Percentiles rank a stretch among this genome's conserved stretches.
phyloP scores from a whole-genome alignment of 2,113 vertebrate genomes.

The Columba janthina region DNA sequence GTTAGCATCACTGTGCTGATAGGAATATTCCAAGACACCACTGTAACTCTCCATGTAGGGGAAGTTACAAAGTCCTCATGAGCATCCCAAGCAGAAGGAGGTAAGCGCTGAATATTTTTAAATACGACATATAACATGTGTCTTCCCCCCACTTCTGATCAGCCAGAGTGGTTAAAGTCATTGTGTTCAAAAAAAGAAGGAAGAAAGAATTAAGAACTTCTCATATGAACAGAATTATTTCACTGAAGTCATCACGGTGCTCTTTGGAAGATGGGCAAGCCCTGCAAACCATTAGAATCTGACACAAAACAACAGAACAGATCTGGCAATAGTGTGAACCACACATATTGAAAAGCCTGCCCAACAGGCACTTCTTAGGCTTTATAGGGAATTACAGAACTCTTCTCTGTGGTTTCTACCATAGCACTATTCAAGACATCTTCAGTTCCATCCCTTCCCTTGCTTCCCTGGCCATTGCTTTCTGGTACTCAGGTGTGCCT shows the following conservation, averaged over 20 bases:
- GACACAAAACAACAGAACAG: not conserved
- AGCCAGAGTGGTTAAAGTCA: not conserved
- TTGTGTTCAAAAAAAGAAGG: not conserved
- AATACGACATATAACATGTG: not conserved
- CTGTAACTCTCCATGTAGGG: not conserved
- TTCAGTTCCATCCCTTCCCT: not conserved
- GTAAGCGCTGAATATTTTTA: not conserved
- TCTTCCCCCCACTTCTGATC: not conserved
- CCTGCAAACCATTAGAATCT: not conserved
- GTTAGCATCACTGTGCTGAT: not conserved
- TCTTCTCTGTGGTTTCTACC: not conserved
- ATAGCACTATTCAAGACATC: not conserved
- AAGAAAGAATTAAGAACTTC: not conserved
- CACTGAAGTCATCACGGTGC: not conserved
- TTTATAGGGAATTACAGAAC: not conserved
- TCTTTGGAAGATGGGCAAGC: not conserved
- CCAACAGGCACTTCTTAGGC: not conserved
- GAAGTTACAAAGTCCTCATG: not conserved
- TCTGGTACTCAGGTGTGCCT: not conserved
- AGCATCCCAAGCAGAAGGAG: not conserved
- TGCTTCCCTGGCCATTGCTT: not conserved
- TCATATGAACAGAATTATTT: not conserved
- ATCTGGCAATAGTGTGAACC: not conserved
- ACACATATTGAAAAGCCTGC: not conserved
- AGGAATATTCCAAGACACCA: not conserved